Base-by-base conservation (phyloP, 2,797 vertebrate genomes). In the Pelodytes ibericus region DNA sequence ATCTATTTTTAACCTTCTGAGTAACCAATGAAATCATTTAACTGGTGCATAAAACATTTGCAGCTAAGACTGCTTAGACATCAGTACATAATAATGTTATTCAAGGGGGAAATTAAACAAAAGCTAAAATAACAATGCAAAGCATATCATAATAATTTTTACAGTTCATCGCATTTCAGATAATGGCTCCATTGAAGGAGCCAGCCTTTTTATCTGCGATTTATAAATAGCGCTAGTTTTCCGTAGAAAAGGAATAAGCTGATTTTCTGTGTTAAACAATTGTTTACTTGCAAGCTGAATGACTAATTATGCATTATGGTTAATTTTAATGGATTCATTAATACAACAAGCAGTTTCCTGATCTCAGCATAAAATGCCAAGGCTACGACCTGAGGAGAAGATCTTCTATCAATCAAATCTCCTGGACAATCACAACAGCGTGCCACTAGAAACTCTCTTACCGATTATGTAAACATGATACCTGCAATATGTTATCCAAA, bases 221-320 rank as follows among this genome's bases (percentile, higher is more conserved):
- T n/a, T 67, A 74, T 74, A 67, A 59, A 44, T 58, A 27, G 72
- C 53, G 13, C 20, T 30, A 20, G 1, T 51, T 27, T 51, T 66
- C 13, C 53, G 39, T 59, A 59, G n/a, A 11, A 74, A 57, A 64
- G 27, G 9, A 57, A 41, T 31, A 15, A 60, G 53, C 36, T 51
- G 56, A 26, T 61, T 60, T 51, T 58, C 30, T 27, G 33, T 25
- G 64, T 60, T 75, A 58, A 60, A 30, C 29, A 20, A 20, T 27
- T 47, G 13, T 75, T 36, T 62, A 27, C 2, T 22, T 53, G 24
- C 27, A 69, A 39, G 44, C 59, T 56, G 27, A 76, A 44, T 57
- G 65, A 62, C 25, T 75, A 30, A 70, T 76, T 63, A 70, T 56
- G 47, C 65, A 75, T 69, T 61, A 61, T 47, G 39, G 66, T 62